These are phyloP conservation scores for Ichneumoninae sp. DNA, from an alignment of 2,888 invertebrate species.

Conservation along the genomic window DNA sequence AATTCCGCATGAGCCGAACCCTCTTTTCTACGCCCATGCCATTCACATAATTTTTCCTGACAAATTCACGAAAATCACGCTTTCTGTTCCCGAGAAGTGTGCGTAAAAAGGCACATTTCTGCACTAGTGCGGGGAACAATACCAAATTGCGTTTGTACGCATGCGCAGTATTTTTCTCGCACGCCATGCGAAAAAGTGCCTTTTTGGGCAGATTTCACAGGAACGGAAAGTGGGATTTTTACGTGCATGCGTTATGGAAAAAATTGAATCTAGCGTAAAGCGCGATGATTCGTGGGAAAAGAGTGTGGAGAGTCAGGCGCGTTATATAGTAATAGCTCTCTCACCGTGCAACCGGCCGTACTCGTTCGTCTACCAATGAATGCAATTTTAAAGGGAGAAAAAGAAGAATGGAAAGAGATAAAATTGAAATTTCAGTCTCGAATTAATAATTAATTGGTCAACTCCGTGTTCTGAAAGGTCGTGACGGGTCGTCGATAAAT, in stretches of 20 bases:
- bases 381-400: slow-evolving; percentile 76
- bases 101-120: too few relatives aligned
- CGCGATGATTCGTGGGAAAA: slow-evolving; percentile 32
- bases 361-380: slow-evolving; percentile 79
- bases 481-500: slow-evolving; percentile 64
- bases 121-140: too few relatives aligned
- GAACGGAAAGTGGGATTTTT: too few relatives aligned
- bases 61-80: too few relatives aligned
- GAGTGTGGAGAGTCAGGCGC: slow-evolving; percentile 67
- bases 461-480: slow-evolving; percentile 49
- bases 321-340: slow-evolving; percentile 70
- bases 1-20: too few relatives aligned
- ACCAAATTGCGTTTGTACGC: too few relatives aligned
- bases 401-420: slow-evolving; percentile 55
- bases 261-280: slow-evolving; percentile 56
- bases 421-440: slow-evolving; percentile 40
- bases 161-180: too few relatives aligned
- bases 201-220: too few relatives aligned
- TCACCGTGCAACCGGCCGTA: slow-evolving; percentile 72
- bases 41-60: too few relatives aligned
- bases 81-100: too few relatives aligned
- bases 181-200: too few relatives aligned
- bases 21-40: too few relatives aligned
- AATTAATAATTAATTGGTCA: slow-evolving; percentile 40
- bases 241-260: not conserved